A percentile compares a stretch with the other conserved stretches of the same genome.
These are phyloP conservation scores for Oncorhynchus tshawytscha DNA, from an alignment of 2,113 vertebrate genomes.

Conservation along the genomic window DNA sequence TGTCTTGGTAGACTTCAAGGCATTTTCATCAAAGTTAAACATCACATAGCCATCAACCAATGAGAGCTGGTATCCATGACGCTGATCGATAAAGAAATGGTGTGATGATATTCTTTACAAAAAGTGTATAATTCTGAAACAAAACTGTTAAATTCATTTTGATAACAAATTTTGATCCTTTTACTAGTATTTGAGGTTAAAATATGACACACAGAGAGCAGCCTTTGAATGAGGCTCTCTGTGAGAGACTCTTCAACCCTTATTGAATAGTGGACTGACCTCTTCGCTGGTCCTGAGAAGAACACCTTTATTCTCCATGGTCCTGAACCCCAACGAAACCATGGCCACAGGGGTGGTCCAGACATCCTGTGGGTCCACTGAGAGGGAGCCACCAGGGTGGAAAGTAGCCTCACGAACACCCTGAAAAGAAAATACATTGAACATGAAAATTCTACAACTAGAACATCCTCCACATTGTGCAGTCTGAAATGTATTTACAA, in stretches of 20 bases:
- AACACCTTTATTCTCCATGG: slow-evolving; percentile 22
- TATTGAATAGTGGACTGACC: slow-evolving; percentile 37
- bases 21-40: no score
- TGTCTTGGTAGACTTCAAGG: slow-evolving; percentile 60
- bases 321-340: slow-evolving; percentile 61
- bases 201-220: no score
- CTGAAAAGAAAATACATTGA: neutral
- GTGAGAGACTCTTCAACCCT: no score
- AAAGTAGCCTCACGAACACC: no score
- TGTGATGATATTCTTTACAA: no score
- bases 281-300: slow-evolving; percentile 45
- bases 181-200: no score
- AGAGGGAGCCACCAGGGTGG: slow-evolving; percentile 20
- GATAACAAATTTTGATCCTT: no score
- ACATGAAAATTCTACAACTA: neutral
- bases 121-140: no score
- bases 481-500: neutral
- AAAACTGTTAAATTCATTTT: no score
- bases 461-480: neutral
- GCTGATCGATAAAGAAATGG: slow-evolving; percentile 50
- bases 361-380: slow-evolving; percentile 7
- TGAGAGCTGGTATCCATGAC: slow-evolving; percentile 68
- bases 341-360: slow-evolving; percentile 3
- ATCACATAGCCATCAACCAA: slow-evolving; percentile 63
- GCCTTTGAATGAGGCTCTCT: no score